A percentile compares a stretch with the other conserved stretches of the same genome.
These are phyloP conservation scores for Ptychochromis oligacanthus DNA, from an alignment of 2,113 vertebrate genomes.

Conservation along the genomic window DNA sequence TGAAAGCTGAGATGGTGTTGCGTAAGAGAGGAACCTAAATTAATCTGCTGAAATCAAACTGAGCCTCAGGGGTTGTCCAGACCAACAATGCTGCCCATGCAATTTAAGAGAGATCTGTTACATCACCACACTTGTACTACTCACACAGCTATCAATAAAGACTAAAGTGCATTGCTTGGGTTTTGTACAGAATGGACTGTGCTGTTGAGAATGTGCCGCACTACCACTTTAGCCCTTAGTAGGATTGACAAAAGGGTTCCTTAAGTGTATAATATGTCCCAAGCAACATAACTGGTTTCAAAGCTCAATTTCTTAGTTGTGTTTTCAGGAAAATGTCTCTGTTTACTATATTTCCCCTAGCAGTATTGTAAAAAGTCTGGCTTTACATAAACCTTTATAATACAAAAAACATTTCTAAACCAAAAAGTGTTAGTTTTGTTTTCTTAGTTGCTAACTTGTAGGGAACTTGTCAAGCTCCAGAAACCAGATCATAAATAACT, in stretches of 20 bases:
- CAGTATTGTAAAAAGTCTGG: background rate
- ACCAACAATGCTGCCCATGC: constrained; percentile 71
- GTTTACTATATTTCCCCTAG: constrained; percentile 1
- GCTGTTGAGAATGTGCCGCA: constrained; percentile 5
- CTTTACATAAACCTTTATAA: background rate
- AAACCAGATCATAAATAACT: constrained; percentile 50
- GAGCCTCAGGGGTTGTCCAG: constrained; percentile 60
- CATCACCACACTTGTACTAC: constrained; percentile 64
- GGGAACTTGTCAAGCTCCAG: background rate
- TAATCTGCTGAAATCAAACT: constrained; percentile 75
- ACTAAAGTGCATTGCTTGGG: constrained; percentile 49
- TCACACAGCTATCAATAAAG: constrained; percentile 63
- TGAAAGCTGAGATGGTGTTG: constrained; percentile 73
- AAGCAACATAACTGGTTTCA: constrained; percentile 9
- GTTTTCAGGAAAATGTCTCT: constrained; percentile 26
- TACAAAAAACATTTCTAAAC: background rate
- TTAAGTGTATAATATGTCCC: constrained; percentile 34
- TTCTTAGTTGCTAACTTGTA: background rate
- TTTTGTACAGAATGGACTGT: constrained; percentile 40
- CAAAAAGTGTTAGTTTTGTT: background rate
- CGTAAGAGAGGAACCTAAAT: constrained; percentile 75
- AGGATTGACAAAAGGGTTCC: constrained; percentile 42
- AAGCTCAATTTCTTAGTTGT: constrained; percentile 28
- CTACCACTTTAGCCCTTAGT: constrained; percentile 19
- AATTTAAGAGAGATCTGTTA: constrained; percentile 73